A percentile compares a stretch with the other conserved stretches of the same genome.
Evolutionary conservation across 1,140 invertebrate genomes (phyloP).

Genomic region (Drosophila ficusphila): DNA sequence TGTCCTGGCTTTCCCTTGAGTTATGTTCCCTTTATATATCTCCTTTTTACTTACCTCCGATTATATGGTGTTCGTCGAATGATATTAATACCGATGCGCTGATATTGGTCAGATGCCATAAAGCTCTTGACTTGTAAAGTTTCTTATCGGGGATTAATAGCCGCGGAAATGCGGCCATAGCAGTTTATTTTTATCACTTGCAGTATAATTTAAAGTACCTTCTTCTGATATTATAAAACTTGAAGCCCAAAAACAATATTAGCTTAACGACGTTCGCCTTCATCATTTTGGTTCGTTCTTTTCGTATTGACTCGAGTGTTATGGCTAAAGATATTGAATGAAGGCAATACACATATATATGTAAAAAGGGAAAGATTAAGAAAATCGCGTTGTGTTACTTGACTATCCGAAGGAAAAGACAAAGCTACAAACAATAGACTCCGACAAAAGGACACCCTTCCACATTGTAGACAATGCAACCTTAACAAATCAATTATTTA

Average conservation of each 20-base stretch:
- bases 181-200: conserved; percentile 24
- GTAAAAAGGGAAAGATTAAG: conserved; percentile 11
- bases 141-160: conserved; percentile 35
- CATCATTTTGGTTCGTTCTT: not conserved
- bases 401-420: conserved; percentile 1
- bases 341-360: conserved; percentile 23
- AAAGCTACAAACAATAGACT: conserved; percentile 46
- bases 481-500: conserved; percentile 49
- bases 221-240: conserved; percentile 11
- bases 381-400: conserved; percentile 25
- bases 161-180: conserved; percentile 26
- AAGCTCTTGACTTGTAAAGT: conserved; percentile 12
- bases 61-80: conserved; percentile 3
- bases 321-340: conserved; percentile 61
- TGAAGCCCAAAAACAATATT: not conserved
- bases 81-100: conserved; percentile 16
- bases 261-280: conserved; percentile 1
- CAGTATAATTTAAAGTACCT: conserved; percentile 11
- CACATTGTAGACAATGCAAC: conserved; percentile 51
- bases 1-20: conserved; percentile 19
- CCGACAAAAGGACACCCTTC: conserved; percentile 33
- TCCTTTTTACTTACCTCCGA: conserved; percentile 1
- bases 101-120: conserved; percentile 25
- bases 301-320: conserved; percentile 38
- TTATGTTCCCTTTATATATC: conserved; percentile 8